Base-by-base conservation (phyloP, 2,113 vertebrate genomes). In the Piprites chloris region DNA sequence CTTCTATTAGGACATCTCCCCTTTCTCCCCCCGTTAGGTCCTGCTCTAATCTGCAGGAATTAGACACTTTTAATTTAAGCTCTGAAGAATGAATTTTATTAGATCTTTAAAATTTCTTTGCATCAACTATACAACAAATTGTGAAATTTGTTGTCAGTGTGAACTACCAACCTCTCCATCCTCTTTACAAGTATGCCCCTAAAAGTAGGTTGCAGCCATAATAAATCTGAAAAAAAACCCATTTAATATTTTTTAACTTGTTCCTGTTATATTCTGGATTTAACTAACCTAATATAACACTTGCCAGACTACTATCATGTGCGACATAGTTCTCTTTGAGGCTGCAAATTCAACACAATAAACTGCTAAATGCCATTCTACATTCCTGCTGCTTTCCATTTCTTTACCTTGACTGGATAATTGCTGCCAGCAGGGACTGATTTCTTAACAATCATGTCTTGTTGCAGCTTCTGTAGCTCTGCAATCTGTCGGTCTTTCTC, bases 401-500 rank as follows among this genome's bases (percentile, higher is more conserved):
- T 63, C 50, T 58, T 96, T 94, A 98, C 98, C 97, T 97, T 95
- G 52, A 87, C 75, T 24, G 95, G 19, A 32, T 55, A 55, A 55
- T 20, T 55, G 79, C 59, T 87, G 65, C 71, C 84, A 77, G 62
- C 5, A 4, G 95, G 62, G 55, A 79, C 22, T 13, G 96, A 61
- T 56, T 94, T 94, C 81, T 90, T 88, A 63, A 63, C 56, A 24
- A 37, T 9, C 42, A 19, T 6, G 50, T 97, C 97, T 22, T 95
- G 92, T 12, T 96, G 94, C 42, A 95, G 39, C 83, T 93, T 97
- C 80, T 96, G 96, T 17, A 98, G 90, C 27, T 98, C 97, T 41
- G 82, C 94, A 76, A 98, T 96, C 90, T 97, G 97, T 21, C 5
- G 44, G 35, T 98, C 98, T 32, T 95, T 98, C 67, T 98, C 98